Percentiles rank a stretch among this genome's conserved stretches.
Conservation (phyloP, 2,113 vertebrate species). For the Dasyornis broadbenti region DNA sequence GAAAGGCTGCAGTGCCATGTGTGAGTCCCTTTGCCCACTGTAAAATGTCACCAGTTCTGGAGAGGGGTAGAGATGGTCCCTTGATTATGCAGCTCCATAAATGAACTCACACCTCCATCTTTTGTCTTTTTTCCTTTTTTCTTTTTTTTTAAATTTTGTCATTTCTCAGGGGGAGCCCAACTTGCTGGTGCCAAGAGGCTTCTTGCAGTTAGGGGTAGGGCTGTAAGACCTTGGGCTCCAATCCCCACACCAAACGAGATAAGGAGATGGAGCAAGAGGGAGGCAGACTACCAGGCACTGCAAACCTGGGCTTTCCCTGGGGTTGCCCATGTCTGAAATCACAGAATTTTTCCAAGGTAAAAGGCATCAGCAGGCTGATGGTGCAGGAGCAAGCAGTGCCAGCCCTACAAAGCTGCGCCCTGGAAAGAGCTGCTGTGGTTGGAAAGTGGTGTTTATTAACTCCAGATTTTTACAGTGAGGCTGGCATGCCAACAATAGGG, state of each 20-base stretch:
- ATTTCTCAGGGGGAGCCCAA: background rate
- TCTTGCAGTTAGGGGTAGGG: background rate
- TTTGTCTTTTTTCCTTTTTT: background rate
- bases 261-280: background rate
- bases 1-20: background rate
- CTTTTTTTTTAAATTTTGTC: background rate
- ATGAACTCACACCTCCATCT: background rate
- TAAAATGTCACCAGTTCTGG: background rate
- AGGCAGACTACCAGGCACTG: background rate
- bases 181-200: background rate
- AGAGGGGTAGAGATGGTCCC: background rate
- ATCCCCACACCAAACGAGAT: background rate
- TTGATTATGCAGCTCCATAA: background rate
- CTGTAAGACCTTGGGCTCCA: fast-evolving
- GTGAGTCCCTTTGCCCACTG: background rate
- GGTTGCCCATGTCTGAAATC: background rate
- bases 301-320: background rate
- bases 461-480: background rate
- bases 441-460: constrained; percentile 16
- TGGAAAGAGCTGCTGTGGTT: background rate
- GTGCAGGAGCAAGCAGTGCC: background rate
- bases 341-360: background rate
- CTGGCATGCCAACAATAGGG: background rate
- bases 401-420: background rate
- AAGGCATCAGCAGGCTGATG: background rate